Percentiles rank a stretch among this genome's conserved stretches.
phyloP scores from a whole-genome alignment of 2,113 vertebrate genomes.

The Elgaria multicarinata region DNA sequence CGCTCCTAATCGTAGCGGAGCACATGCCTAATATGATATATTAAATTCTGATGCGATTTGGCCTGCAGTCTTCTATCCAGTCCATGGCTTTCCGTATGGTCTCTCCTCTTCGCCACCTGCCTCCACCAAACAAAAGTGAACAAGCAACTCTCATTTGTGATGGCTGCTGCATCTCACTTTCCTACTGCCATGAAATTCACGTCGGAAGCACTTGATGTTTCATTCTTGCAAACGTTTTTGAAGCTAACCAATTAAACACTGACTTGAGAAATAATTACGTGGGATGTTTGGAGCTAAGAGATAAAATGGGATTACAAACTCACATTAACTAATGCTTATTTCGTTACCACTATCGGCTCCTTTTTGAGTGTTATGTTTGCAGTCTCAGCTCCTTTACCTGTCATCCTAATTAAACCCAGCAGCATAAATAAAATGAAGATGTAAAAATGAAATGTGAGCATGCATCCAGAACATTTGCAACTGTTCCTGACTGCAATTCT shows the following conservation, averaged over 20 bases:
- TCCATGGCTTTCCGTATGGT: background rate
- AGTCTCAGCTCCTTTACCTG: background rate
- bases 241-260: conserved; percentile 8
- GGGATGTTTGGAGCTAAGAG: background rate
- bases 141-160: background rate
- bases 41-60: background rate
- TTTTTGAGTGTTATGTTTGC: background rate
- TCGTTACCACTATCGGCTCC: background rate
- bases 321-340: background rate
- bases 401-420: conserved; percentile 12
- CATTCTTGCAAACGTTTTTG: background rate
- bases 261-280: background rate
- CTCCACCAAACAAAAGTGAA: background rate
- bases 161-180: background rate
- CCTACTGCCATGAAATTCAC: background rate
- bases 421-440: background rate
- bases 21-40: background rate
- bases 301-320: conserved; percentile 9
- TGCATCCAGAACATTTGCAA: background rate
- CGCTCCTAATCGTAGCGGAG: no score
- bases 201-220: background rate
- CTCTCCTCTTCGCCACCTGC: background rate
- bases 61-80: background rate
- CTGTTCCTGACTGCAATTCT: background rate
- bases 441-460: background rate